phyloP scores from a whole-genome alignment of 1,140 invertebrate genomes.

The Stegodyphus mimosarum region DNA sequence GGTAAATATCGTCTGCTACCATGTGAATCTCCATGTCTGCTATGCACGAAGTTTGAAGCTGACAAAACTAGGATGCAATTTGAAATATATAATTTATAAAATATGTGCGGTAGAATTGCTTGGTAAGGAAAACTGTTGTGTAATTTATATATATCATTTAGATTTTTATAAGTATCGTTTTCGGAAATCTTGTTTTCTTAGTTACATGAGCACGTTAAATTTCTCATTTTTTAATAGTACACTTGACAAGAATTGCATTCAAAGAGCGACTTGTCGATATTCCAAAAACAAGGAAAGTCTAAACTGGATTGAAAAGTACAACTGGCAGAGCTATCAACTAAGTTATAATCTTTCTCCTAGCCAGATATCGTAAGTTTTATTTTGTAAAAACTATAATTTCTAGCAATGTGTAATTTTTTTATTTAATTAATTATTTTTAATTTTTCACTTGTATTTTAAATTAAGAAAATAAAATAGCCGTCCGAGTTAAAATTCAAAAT shows the following conservation, averaged over 20 bases:
- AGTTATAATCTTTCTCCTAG: slow-evolving; percentile 42
- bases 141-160: not conserved
- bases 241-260: slow-evolving; percentile 31
- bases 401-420: too few species aligned
- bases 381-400: too few species aligned
- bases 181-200: too few species aligned
- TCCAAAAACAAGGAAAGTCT: slow-evolving; percentile 24
- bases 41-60: not conserved
- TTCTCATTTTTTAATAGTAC: slow-evolving; percentile 16
- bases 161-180: not conserved
- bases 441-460: too few species aligned
- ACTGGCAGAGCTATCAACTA: slow-evolving; percentile 38
- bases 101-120: slow-evolving; percentile 47
- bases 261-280: slow-evolving; percentile 35
- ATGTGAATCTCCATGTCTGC: too few species aligned
- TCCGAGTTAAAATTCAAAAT: too few species aligned
- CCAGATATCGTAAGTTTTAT: slow-evolving; percentile 32
- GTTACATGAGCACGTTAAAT: too few species aligned
- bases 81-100: not conserved
- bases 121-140: slow-evolving; percentile 20
- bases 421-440: too few species aligned
- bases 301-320: slow-evolving; percentile 35
- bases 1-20: too few species aligned
- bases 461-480: too few species aligned
- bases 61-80: not conserved